Base-by-base conservation (phyloP, 2,797 vertebrate species). In the Oryzias sinensis region DNA sequence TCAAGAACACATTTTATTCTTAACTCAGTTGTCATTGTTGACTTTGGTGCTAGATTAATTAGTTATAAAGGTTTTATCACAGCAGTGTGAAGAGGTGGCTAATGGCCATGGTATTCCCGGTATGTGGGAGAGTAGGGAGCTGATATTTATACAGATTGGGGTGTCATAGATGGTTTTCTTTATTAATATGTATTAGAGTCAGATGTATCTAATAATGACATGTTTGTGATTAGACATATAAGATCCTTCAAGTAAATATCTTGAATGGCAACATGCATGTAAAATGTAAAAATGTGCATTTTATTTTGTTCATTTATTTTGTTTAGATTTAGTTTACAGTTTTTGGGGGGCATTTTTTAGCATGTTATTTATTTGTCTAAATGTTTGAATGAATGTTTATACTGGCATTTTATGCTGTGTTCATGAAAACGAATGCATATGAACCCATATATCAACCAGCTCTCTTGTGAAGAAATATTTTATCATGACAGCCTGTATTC, bases 31-130 rank as follows among this genome's bases (percentile, higher is more conserved):
- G 48, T 72, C 69, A 65, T 59, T 53, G 24, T 57, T 56, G 48
- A 65, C 56, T 65, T 50, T 41, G 43, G 41, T 56, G 37, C 63
- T 65, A 72, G 52, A 48, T 69, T 49, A 61, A 79, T 75, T 52
- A 65, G 69, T 69, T 61, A 70, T 33, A 49, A 40, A 50, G 37
- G 33, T 27, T 59, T 47, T 45, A 57, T 59, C 25, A 43, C 67
- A 16, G 43, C 15, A 29, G 25, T 41, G 25, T 59, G 33, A 44
- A 45, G 0, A 0, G 48, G 9, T 49, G 49, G 7, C 9, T 50
- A 5, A 7, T 24, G 16, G 7, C 44, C 15, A 17, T 16, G 24
- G 62, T 51, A 44, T 47, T 14, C 41, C 0, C 20, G 51, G 14
- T 53, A 7, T 59, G n/a, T 37, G 42, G 42, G 27, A 43, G 25